Evolutionary conservation across 2,797 vertebrate genomes (phyloP), one percentile per base, ranked within the genome.

Genomic region (Peromyscus attwateri): DNA sequence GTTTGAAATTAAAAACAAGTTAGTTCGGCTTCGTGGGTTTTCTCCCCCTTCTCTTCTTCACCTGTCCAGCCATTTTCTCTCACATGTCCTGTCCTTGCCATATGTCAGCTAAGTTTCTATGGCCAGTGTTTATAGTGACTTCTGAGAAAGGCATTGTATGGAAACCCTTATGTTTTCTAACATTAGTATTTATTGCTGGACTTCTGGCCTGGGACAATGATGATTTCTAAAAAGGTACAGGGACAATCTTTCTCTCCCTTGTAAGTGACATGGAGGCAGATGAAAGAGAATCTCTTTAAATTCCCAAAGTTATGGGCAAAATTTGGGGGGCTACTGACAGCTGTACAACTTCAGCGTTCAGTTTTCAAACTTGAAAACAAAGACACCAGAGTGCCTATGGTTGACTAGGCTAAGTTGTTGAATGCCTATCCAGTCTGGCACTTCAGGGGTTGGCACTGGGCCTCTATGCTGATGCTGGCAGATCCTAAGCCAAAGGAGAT

Each of bases 1-100:
- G 99, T 97, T 98, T 95, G 97, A 96, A 96, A 98, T 96, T 98
- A 98, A 97, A 95, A 98, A 97, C 89, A 97, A 97, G 92, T 98
- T 97, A 97, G 97, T 97, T 98, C 93, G 96, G 85, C 91, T 95
- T 94, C 66, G 96, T 77, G 94, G 70, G 66, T 94, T 94, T 90
- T 62, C 55, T 68, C 17, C 76, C 83, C 90, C 91, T 96, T 96
- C 70, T 95, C 92, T 97, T 97, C 96, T 97, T 94, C 94, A 95
- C 97, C 87, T 34, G 97, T 98, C 95, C 97, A 97, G 97, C 95
- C 97, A 97, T 92, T 97, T 97, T 34, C 96, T 97, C 60, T 97
- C 91, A 95, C 89, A 94, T 95, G 96, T 90, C 70, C 73, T 97
- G 88, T 57, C 89, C 83, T 94, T 76, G 90, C 46, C 92, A 91